Base-by-base conservation (phyloP, 1,140 invertebrate genomes). In the Neomicropteryx cornuta region DNA sequence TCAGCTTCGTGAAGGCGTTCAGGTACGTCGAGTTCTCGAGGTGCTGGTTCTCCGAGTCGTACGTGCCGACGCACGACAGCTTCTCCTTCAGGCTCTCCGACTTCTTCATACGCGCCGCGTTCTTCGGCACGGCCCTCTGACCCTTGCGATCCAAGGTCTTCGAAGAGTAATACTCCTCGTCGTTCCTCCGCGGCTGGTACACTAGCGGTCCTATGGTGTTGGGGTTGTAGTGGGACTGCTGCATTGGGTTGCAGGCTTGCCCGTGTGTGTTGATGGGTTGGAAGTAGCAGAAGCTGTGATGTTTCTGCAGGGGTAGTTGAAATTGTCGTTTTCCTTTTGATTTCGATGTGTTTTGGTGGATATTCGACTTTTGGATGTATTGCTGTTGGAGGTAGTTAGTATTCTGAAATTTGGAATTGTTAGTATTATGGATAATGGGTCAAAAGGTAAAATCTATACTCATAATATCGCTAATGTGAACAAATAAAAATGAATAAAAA, bases 261-360 rank as follows among this genome's bases (percentile, higher is more conserved):
- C 66, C 58, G 50, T 64, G 55, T 37, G 62, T 58, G 54, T 59
- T 61, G 50, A 72, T 72, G 18, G 70, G 75, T 60, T 78, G 75
- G 41, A 78, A 79, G 49, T 78, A 76, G 42, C 66, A 66, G 49
- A 77, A 78, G 50, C 74, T 78, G 55, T 78, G 75, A 56, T 76
- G 73, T 55, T 79, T 79, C 51, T 77, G 76, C 18, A 79, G 47
- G 1, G 75, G 76, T 45, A 76, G 65, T 53, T 75, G 71, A 39
- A 73, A 72, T 41, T 73, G 71, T 50, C 71, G 71, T 56, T 66
- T 70, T 45, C 64, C 62, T 53, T 71, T 70, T 22, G 54, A 59
- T 55, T 66, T 68, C 8, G 56, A 51, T 32, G 55, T 60, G 46
- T 65, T 66, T 44, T 58, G 58, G 36, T 62, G 61, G 48, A 63